Base-by-base conservation (phyloP, 1,140 invertebrate species). In the Hylaeus volcanicus region DNA sequence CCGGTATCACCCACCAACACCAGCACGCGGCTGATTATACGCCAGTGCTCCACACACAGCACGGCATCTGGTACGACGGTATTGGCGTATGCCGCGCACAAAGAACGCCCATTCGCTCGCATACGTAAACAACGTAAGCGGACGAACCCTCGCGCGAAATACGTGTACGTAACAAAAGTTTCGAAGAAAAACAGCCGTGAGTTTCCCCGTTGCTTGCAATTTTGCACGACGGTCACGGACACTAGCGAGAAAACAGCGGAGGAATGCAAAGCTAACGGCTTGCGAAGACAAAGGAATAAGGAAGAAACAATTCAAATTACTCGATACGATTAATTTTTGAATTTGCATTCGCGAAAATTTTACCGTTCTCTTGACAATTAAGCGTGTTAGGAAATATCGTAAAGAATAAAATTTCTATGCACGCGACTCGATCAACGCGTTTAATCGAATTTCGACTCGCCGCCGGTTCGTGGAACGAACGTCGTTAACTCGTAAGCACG, bases 401-500 rank as follows among this genome's bases (percentile, higher is more conserved):
- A 56, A 15, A 48, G 37, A 3, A 3, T 26, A 6, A 64, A 43
- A 64, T 37, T 43, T 45, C 11, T 11, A 15, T 0, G 15, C 45
- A n/a, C 9, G 8, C 5, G 0, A 39, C 45, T 6, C 3, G 14
- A 58, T 12, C 14, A 8, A 5, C 11, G 6, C 9, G 8, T 37
- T 8, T 5, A 48, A 71, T 70, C 55, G 26, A 41, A 11, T 77
- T 61, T 43, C 58, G 37, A 51, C 37, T 51, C 2, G 63, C 6
- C 2, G 63, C 6, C 48, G 39, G 39, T 79, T 64, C 14, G 58
- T 45, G 3, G 37, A 73, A 55, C 39, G 73, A 75, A 37, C 63
- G 15, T 53, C 58, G 64, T 74, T 75, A 79, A 79, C 77, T 69
- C 66, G 78, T 65, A 55, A 75, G 55, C 45, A 12, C 56, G 63